These are phyloP conservation scores for Notechis scutatus DNA, from an alignment of 2,113 vertebrate species.

Conservation along the genomic window DNA sequence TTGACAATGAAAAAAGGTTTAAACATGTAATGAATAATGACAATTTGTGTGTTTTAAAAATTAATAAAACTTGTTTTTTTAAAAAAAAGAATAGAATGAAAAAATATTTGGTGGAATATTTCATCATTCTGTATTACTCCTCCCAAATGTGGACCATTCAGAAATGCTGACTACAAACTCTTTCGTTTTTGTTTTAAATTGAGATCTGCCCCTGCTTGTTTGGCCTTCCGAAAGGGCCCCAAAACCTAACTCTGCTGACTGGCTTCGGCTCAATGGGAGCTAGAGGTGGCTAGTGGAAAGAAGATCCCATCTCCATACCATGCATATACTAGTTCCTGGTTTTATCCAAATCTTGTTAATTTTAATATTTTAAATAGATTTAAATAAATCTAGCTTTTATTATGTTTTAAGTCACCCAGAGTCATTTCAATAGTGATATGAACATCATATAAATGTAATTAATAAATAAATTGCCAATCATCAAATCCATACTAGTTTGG, in stretches of 20 bases:
- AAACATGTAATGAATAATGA: too few species aligned
- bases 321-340: background rate
- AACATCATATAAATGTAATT: background rate
- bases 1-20: too few species aligned
- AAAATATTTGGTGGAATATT: background rate
- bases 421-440: background rate
- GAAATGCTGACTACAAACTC: background rate
- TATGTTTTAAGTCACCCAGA: background rate
- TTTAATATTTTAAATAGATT: background rate
- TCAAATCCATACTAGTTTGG: background rate
- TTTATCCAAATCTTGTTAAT: background rate
- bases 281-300: background rate
- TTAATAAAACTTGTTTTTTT: too few species aligned
- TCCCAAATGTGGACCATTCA: background rate
- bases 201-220: background rate
- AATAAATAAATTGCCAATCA: background rate
- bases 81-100: background rate
- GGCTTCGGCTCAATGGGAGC: background rate
- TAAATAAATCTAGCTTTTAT: background rate
- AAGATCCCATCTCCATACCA: background rate
- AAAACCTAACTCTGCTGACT: background rate
- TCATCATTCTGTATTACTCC: background rate
- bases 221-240: background rate
- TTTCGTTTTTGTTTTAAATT: background rate
- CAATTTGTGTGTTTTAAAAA: too few species aligned